Evolutionary conservation across 1,140 invertebrate species (phyloP).

Genomic region (Aphelenchoides avenae): DNA sequence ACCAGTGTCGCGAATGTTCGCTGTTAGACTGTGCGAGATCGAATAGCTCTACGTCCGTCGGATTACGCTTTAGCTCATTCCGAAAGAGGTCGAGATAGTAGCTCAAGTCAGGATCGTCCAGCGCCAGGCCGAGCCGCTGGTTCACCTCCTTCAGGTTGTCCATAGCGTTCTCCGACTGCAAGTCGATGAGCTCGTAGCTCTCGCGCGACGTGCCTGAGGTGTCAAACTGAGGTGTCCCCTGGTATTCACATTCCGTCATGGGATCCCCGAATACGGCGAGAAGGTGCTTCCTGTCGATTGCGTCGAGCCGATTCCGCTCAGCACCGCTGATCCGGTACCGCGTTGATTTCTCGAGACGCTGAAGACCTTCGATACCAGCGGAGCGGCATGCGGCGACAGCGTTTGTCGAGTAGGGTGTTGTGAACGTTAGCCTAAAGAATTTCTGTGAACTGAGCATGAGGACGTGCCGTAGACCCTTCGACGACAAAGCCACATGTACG

Average conservation of each 20-base stretch:
- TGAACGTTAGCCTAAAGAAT: slow-evolving; percentile 42
- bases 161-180: slow-evolving; percentile 18
- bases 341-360: slow-evolving; percentile 41
- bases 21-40: slow-evolving; percentile 94
- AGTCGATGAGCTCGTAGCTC: slow-evolving; percentile 16
- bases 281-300: slow-evolving; percentile 11
- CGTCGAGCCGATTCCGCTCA: not conserved
- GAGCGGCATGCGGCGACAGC: slow-evolving; percentile 45
- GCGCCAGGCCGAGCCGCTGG: slow-evolving; percentile 56
- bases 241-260: slow-evolving; percentile 47
- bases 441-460: no score
- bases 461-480: no score
- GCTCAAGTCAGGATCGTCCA: slow-evolving; percentile 63
- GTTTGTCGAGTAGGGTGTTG: slow-evolving; percentile 54
- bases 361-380: slow-evolving; percentile 38
- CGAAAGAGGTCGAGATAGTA: slow-evolving; percentile 64
- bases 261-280: slow-evolving; percentile 45
- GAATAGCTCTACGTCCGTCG: slow-evolving; percentile 94
- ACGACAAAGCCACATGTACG: no score
- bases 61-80: slow-evolving; percentile 68
- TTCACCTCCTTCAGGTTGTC: slow-evolving; percentile 33
- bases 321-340: slow-evolving; percentile 31
- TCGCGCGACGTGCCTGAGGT: not conserved
- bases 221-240: slow-evolving; percentile 14
- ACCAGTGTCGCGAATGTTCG: slow-evolving; percentile 65